Percentiles rank a stretch among this genome's conserved stretches.
Evolutionary conservation across 2,888 invertebrate genomes (phyloP).

Genomic region (Mesorhabditis sp.): DNA sequence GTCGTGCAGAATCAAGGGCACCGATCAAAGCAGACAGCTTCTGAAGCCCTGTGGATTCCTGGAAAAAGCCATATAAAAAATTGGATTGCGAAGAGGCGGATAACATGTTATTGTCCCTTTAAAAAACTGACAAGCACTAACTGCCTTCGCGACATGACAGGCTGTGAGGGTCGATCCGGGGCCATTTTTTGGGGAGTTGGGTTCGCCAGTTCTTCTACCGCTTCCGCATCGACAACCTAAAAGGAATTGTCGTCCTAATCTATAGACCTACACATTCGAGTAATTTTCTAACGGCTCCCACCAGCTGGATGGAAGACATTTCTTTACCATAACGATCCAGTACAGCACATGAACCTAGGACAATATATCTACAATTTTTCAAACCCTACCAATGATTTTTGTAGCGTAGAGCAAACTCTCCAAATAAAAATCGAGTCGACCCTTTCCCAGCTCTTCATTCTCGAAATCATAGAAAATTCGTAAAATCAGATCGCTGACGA

Average conservation of each 20-base stretch:
- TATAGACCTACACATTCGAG: background rate
- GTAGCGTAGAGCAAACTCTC: conserved; percentile 10
- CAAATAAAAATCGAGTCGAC: background rate
- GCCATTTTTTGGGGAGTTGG: too few relatives aligned
- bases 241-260: background rate
- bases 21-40: too few relatives aligned
- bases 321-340: background rate
- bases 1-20: too few relatives aligned
- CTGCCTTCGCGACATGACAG: background rate
- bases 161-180: background rate
- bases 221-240: background rate
- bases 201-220: background rate
- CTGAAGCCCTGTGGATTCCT: background rate
- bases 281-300: background rate
- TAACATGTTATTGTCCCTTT: too few relatives aligned
- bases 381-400: conserved; percentile 16
- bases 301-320: background rate
- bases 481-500: conserved; percentile 22
- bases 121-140: background rate
- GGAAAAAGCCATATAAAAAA: too few relatives aligned
- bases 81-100: too few relatives aligned
- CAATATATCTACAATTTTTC: background rate
- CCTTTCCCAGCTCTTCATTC: background rate
- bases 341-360: background rate
- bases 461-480: conserved; percentile 21